Conservation (phyloP, 2,888 invertebrate species). For the Xanthia icteritia region DNA sequence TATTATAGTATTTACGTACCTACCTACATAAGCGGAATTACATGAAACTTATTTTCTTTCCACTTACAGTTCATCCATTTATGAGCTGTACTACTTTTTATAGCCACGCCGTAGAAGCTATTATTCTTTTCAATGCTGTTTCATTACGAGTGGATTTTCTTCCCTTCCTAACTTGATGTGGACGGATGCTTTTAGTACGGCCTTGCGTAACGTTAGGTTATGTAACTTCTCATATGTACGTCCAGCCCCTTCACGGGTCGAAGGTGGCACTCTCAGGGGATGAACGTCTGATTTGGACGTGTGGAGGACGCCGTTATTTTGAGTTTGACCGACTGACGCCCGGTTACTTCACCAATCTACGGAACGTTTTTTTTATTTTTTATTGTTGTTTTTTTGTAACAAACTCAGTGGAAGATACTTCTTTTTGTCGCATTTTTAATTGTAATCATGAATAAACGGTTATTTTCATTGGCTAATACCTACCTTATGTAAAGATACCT, state of each 20-base stretch:
- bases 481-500: neutral
- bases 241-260: conserved; percentile 21
- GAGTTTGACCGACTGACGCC: neutral
- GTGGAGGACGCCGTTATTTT: conserved; percentile 20
- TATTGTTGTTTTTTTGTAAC: neutral
- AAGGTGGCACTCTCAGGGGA: conserved; percentile 17
- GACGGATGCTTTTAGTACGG: conserved; percentile 44
- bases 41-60: too few species aligned
- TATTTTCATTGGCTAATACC: neutral
- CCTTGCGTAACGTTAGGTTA: conserved; percentile 3
- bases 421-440: neutral
- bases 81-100: neutral
- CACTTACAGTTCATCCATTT: neutral
- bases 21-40: too few species aligned
- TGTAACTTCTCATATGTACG: conserved; percentile 42
- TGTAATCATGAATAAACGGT: neutral
- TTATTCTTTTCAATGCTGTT: neutral
- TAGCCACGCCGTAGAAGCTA: neutral
- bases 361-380: neutral
- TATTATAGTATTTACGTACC: too few species aligned
- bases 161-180: neutral
- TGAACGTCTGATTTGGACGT: conserved; percentile 30
- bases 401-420: neutral
- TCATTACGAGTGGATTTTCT: conserved; percentile 29
- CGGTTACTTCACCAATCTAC: neutral